These are phyloP conservation scores for Drosophila nebulosa DNA, from an alignment of 1,140 invertebrate species.

Conservation along the genomic window DNA sequence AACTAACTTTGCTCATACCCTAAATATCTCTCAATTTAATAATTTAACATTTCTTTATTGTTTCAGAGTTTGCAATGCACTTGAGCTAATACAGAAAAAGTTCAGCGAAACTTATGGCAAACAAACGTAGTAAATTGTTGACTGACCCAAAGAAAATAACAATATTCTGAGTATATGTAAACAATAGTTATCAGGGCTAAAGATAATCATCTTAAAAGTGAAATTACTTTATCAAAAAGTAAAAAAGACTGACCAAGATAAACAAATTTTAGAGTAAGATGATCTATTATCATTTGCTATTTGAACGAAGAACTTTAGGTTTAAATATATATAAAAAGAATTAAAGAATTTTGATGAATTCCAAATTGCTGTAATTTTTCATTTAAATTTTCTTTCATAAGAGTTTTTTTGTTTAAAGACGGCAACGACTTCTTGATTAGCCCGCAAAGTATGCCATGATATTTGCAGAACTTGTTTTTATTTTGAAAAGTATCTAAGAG, in stretches of 20 bases:
- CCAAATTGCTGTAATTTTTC: neutral
- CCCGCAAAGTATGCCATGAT: neutral
- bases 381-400: neutral
- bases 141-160: neutral
- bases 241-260: neutral
- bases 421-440: neutral
- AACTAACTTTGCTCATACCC: neutral
- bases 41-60: neutral
- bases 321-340: too few relatives aligned
- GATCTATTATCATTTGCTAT: neutral
- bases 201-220: neutral
- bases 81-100: slow-evolving; percentile 86
- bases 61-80: slow-evolving; percentile 84
- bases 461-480: too few relatives aligned
- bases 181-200: neutral
- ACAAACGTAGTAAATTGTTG: neutral
- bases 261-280: too few relatives aligned
- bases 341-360: too few relatives aligned
- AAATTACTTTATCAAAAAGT: neutral
- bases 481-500: neutral
- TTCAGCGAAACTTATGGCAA: slow-evolving; percentile 86
- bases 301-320: neutral
- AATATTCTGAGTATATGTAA: neutral
- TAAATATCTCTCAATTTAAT: neutral
- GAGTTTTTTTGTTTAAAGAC: too few relatives aligned